Evolutionary conservation across 1,140 invertebrate species (phyloP).

Genomic region (Episyrphus balteatus): DNA sequence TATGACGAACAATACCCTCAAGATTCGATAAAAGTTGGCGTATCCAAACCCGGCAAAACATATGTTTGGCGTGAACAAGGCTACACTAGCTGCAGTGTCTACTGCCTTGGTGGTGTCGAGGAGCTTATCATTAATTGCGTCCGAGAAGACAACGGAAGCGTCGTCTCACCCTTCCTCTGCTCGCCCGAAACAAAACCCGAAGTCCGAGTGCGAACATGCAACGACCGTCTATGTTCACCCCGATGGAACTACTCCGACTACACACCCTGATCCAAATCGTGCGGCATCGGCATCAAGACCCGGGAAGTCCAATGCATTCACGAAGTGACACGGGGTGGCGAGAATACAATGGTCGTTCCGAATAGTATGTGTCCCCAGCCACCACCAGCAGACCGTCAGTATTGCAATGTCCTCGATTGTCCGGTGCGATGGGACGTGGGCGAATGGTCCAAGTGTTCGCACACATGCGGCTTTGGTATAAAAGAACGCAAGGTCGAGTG

Average conservation of each 20-base stretch:
- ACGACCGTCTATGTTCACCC: slow-evolving; percentile 83
- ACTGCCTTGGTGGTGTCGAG: slow-evolving; percentile 82
- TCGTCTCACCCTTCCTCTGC: slow-evolving; percentile 75
- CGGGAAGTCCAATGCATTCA: slow-evolving; percentile 86
- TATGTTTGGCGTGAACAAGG: slow-evolving; percentile 77
- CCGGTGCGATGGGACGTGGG: slow-evolving; percentile 73
- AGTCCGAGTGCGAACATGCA: slow-evolving; percentile 80
- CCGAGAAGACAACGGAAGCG: slow-evolving; percentile 69
- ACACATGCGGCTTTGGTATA: slow-evolving; percentile 77
- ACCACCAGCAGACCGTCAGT: slow-evolving; percentile 72
- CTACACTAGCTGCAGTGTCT: slow-evolving; percentile 84
- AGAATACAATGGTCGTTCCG: slow-evolving; percentile 77
- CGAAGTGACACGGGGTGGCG: slow-evolving; percentile 72
- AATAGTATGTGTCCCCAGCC: slow-evolving; percentile 84
- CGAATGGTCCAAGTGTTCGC: slow-evolving; percentile 83
- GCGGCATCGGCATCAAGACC: slow-evolving; percentile 83
- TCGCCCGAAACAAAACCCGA: slow-evolving; percentile 73
- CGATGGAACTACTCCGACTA: slow-evolving; percentile 81
- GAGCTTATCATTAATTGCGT: slow-evolving; percentile 88
- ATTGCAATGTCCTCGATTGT: slow-evolving; percentile 87
- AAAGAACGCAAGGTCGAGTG: slow-evolving; percentile 78
- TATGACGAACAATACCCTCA: slow-evolving; percentile 50
- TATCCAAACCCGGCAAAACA: slow-evolving; percentile 49
- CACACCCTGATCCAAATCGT: slow-evolving; percentile 75
- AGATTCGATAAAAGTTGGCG: slow-evolving; percentile 42